Evolutionary conservation across 1,140 invertebrate genomes (phyloP), one percentile per base, ranked within the genome.

Genomic region (Drosophila kikkawai): DNA sequence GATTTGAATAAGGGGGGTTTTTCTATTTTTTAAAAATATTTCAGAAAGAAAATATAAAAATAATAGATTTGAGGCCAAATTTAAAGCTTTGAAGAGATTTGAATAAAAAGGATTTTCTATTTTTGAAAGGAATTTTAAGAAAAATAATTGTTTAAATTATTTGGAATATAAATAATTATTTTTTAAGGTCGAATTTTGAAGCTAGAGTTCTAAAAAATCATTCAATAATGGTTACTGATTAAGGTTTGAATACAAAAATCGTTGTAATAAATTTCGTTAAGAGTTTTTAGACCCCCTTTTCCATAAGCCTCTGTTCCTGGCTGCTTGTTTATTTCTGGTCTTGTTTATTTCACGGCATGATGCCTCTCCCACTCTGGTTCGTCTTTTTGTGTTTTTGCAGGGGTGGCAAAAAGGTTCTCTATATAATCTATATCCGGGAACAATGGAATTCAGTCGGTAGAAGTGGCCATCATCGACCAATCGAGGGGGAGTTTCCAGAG

Each of bases 291-390:
- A 9, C 7, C 19, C 53, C 53, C 36, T 3, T 15, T 15, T 15
- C 1, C 0, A 4, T 26, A 39, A 37, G 19, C 36, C 36, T 4
- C 53, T 56, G 53, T 4, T 1, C 9, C 0, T 39, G 8, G 53
- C 1, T 26, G 53, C 53, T 39, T 56, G 53, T 39, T 56, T 56
- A 56, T 56, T 39, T 41, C 58, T 57, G 63, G 55, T 42, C 55
- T 60, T 61, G 74, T 77, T 77, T 77, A 64, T 75, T 64, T 74
- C 69, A 45, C 45, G 56, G 48, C 69, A 74, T 56, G 69, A 75
- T 74, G 57, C 69, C 71, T 47, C 36, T n/a, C 17, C 29, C 37
- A 56, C 53, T 19, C 34, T 41, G n/a, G 4, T 6, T 26, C 47
- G 13, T 4, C 8, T 17, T 3, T 37, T 6, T 22, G 41, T 22